Base-by-base conservation (phyloP, 2,888 invertebrate genomes). In the Agrotis exclamationis region DNA sequence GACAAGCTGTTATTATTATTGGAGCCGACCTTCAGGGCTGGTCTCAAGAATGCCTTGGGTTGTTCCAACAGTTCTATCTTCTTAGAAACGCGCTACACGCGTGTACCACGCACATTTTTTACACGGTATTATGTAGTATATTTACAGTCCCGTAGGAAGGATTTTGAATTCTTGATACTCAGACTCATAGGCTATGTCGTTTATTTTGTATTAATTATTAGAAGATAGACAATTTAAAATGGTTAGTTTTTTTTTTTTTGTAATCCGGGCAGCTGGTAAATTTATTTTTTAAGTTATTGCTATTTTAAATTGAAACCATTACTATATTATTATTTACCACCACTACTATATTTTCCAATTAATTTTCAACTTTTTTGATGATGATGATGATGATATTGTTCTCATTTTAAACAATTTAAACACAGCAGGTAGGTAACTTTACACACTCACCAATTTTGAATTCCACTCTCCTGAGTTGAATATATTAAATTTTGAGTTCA, bases 21-120 rank as follows among this genome's bases (percentile, higher is more conserved):
- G 83, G 81, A 87, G 74, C 84, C 93, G 94, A 92, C 95, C 95
- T 95, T 95, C 94, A 93, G 90, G 92, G 89, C 85, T 85, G 87
- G 80, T 85, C 85, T 85, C 85, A 78, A 89, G 93, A 94, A 94
- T 93, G 89, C 87, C 88, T 90, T 88, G 83, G 88, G 86, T 88
- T 89, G 87, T 87, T 89, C 88, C 90, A 90, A 92, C 88, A 90
- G 89, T 87, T 88, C 92, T 91, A 92, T 92, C 92, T 95, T 95
- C 95, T 88, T 83, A 92, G 95, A 95, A 95, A 88, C 91, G 90
- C 89, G 91, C 84, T 89, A 80, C 89, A 90, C 89, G 89, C 91
- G 90, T 90, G 90, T 90, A 88, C 89, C 89, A 90, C 88, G 91
- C 91, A 88, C 88, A 90, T 93, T 95, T 95, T 92, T 95, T 91